Evolutionary conservation across 2,888 invertebrate genomes (phyloP).

Genomic region (Troglohyphantes excavatus): DNA sequence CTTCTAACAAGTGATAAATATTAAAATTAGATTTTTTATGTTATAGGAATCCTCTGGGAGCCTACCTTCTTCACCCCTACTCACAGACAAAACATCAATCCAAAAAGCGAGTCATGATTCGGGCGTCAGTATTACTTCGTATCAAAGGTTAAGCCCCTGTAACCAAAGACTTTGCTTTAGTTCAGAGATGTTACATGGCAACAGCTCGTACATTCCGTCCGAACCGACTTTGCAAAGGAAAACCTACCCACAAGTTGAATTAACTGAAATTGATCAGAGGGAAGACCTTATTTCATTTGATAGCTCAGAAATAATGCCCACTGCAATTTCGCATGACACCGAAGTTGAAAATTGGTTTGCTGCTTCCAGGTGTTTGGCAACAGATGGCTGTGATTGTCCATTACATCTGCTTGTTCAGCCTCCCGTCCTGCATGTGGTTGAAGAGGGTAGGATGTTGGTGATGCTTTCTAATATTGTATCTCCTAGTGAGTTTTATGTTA

Average conservation of each 20-base stretch:
- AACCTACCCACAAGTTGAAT: background rate
- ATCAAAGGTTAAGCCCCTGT: conserved; percentile 15
- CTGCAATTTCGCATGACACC: too few relatives aligned
- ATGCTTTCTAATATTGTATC: conserved; percentile 50
- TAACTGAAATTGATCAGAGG: background rate
- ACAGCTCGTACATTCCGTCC: background rate
- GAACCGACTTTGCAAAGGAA: background rate
- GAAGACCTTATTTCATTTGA: conserved; percentile 57
- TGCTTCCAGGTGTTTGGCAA: conserved; percentile 10
- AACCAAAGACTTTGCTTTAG: background rate
- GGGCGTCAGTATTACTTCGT: conserved; percentile 68
- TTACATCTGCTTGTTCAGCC: conserved; percentile 49
- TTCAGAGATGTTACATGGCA: background rate
- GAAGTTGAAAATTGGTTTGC: background rate
- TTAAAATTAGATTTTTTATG: too few relatives aligned
- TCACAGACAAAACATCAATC: conserved; percentile 21
- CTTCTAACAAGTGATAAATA: too few relatives aligned
- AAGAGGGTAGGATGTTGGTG: conserved; percentile 57
- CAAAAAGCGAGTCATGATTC: conserved; percentile 59
- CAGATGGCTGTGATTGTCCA: conserved; percentile 3
- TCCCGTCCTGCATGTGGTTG: conserved; percentile 36
- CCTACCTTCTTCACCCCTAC: background rate
- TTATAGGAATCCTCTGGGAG: too few relatives aligned
- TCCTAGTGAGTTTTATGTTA: conserved; percentile 73
- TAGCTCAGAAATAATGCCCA: background rate